Evolutionary conservation across 2,797 vertebrate genomes (phyloP).

Genomic region (Coregonus sp.): DNA sequence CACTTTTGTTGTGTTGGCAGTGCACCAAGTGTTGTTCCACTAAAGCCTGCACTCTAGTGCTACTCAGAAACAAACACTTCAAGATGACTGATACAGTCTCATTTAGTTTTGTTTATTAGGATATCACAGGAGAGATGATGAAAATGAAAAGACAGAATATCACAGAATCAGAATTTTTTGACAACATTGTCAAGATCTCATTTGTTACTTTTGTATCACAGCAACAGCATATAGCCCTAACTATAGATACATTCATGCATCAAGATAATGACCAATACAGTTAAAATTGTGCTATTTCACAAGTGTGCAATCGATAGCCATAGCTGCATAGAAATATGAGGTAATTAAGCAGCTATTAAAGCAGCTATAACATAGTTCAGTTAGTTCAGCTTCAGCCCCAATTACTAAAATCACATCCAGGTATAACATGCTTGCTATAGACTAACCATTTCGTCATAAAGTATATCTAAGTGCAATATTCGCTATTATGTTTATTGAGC

Average conservation of each 20-base stretch:
- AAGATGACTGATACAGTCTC: neutral
- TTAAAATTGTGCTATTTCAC: conserved; percentile 43
- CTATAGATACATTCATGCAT: neutral
- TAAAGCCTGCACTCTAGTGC: conserved; percentile 7
- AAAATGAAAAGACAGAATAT: neutral
- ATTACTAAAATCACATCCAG: conserved; percentile 45
- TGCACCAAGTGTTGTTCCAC: conserved; percentile 35
- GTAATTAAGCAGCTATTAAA: conserved; percentile 49
- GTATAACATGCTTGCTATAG: conserved; percentile 61
- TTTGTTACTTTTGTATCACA: neutral
- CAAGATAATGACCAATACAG: conserved; percentile 1
- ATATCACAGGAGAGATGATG: neutral
- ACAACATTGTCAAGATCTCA: neutral
- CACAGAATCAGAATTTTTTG: neutral
- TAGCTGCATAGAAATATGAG: conserved; percentile 42
- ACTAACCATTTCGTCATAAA: conserved; percentile 39
- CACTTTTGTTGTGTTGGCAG: conserved; percentile 52
- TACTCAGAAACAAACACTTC: neutral
- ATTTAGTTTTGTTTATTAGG: too few species aligned
- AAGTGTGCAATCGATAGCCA: conserved; percentile 49
- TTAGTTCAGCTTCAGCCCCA: conserved; percentile 13
- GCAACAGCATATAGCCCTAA: neutral
- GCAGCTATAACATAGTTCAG: conserved; percentile 14
- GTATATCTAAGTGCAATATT: conserved; percentile 46
- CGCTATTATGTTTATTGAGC: conserved; percentile 41